These are phyloP conservation scores for Loripinus fragilis DNA, from an alignment of 2,888 invertebrate species.

Conservation along the genomic window DNA sequence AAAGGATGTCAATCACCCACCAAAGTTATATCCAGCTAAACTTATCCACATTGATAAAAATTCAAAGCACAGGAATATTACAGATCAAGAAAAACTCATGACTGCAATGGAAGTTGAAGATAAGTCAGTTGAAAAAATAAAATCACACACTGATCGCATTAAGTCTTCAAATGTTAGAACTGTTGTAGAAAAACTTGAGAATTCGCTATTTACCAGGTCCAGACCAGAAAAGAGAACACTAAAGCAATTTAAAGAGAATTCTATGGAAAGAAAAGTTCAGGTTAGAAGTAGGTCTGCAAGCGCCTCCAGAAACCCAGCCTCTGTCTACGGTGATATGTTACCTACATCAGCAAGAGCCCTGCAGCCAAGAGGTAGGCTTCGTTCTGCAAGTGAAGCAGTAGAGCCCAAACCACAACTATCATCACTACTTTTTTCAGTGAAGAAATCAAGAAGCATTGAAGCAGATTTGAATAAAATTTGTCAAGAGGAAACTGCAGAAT, in stretches of 20 bases:
- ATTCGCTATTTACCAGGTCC: background rate
- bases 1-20: background rate
- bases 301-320: background rate
- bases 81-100: no score
- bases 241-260: conserved; percentile 16
- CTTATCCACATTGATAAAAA: background rate
- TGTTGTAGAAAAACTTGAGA: conserved; percentile 6
- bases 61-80: background rate
- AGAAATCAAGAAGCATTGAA: conserved; percentile 30
- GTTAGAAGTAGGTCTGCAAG: conserved; percentile 8
- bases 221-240: background rate
- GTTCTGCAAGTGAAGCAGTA: background rate
- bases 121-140: background rate
- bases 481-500: conserved; percentile 33
- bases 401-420: background rate
- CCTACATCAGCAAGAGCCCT: background rate
- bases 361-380: background rate
- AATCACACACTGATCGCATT: background rate
- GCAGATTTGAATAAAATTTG: conserved; percentile 40
- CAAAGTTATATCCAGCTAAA: background rate
- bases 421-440: background rate
- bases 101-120: background rate
- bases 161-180: background rate
- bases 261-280: conserved; percentile 3
- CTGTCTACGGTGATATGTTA: background rate